Conservation (phyloP, 2,113 vertebrate genomes). For the Machaerirhynchus nigripectus region DNA sequence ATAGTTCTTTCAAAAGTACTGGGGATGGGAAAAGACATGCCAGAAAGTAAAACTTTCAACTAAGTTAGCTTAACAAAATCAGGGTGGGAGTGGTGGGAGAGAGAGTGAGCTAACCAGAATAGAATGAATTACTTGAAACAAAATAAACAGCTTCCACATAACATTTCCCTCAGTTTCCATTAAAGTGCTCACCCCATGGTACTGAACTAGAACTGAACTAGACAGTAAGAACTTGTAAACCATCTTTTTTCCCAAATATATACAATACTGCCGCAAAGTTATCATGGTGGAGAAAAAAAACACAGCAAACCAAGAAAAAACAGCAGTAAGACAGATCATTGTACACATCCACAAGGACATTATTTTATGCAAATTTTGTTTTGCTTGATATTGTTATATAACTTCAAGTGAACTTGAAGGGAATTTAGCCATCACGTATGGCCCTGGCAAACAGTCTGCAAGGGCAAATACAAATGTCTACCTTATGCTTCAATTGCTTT, state of each 20-base stretch:
- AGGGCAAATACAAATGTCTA: background rate
- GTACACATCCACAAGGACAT: background rate
- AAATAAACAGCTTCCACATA: background rate
- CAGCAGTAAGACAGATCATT: background rate
- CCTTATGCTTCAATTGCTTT: background rate
- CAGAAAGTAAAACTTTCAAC: background rate
- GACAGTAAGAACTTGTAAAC: background rate
- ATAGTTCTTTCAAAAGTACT: background rate
- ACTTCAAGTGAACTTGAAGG: background rate
- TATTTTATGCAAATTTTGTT: background rate
- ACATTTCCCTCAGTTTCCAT: background rate
- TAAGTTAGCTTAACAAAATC: background rate
- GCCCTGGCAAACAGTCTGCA: background rate
- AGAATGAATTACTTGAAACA: background rate
- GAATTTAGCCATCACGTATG: background rate
- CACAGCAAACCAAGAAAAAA: background rate
- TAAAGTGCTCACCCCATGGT: background rate
- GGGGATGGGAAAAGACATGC: background rate
- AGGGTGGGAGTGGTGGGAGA: rapidly evolving
- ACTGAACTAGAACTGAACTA: background rate
- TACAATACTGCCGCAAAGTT: background rate
- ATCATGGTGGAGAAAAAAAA: background rate
- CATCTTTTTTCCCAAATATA: background rate
- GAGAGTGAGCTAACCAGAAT: rapidly evolving
- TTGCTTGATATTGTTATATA: background rate